Conservation (phyloP, 2,888 invertebrate genomes). For the Chironomus riparius region DNA sequence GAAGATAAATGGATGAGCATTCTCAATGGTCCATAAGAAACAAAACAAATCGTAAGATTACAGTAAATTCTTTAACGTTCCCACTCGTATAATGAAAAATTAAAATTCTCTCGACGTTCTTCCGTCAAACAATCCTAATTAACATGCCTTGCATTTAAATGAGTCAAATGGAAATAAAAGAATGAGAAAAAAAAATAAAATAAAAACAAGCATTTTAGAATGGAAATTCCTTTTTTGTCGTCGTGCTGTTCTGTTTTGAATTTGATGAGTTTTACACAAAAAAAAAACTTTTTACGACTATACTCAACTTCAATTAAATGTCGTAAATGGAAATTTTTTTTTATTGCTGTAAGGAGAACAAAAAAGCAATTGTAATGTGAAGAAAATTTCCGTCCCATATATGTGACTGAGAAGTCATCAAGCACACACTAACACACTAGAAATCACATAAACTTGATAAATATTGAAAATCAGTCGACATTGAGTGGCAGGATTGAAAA, state of each 20-base stretch:
- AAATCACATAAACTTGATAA: not conserved
- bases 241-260: not conserved
- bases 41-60: not conserved
- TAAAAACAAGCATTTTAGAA: not conserved
- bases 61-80: not conserved
- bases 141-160: slow-evolving; percentile 27
- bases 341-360: not conserved
- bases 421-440: not conserved
- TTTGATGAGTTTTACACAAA: not conserved
- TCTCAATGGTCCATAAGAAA: not conserved
- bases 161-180: not conserved
- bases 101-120: slow-evolving; percentile 20
- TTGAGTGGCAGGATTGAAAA: not conserved
- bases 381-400: not conserved
- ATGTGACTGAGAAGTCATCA: not conserved
- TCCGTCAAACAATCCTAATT: slow-evolving; percentile 27
- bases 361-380: not conserved
- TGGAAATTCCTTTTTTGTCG: not conserved
- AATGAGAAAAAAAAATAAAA: no score
- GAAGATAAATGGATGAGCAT: not conserved
- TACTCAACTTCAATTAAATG: not conserved
- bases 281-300: not conserved
- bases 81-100: slow-evolving; percentile 18
- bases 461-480: not conserved
- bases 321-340: not conserved